Conservation (phyloP, 2,113 vertebrate species). For the Apeltes quadracus region DNA sequence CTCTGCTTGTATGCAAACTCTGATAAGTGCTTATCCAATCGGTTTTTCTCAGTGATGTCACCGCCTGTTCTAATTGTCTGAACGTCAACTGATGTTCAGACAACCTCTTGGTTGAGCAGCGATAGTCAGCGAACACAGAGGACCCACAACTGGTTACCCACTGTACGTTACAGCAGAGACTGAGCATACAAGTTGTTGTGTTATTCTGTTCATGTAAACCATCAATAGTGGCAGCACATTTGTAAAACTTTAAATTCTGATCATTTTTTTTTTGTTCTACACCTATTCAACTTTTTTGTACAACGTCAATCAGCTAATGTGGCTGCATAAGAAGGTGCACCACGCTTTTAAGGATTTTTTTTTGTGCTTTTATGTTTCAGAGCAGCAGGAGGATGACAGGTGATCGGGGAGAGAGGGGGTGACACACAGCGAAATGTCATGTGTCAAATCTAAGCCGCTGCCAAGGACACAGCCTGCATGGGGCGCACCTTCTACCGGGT, state of each 20-base stretch:
- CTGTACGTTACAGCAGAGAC: not conserved
- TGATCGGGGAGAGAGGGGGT: not conserved
- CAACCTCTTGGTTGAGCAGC: constrained; percentile 1
- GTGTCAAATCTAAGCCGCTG: not conserved
- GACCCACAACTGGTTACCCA: not conserved
- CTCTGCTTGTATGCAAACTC: constrained; percentile 19
- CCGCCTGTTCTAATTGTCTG: constrained; percentile 19
- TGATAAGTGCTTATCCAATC: constrained; percentile 28
- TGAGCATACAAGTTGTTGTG: too few relatives aligned
- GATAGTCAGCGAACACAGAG: constrained; percentile 8
- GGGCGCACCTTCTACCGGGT: not conserved
- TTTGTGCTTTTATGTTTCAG: not conserved
- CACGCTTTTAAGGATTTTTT: not conserved
- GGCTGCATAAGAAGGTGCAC: not conserved
- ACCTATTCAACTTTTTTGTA: not conserved
- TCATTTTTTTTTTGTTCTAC: not conserved
- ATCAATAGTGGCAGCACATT: too few relatives aligned
- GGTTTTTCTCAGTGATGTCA: constrained; percentile 5
- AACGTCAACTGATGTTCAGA: constrained; percentile 47
- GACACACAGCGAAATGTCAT: not conserved
- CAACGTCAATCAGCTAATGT: not conserved
- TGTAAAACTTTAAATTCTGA: too few relatives aligned
- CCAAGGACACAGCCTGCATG: not conserved
- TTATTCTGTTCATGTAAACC: too few relatives aligned
- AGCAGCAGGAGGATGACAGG: not conserved